These are phyloP conservation scores for Leptopilina myrica DNA, from an alignment of 2,888 invertebrate species.

Conservation along the genomic window DNA sequence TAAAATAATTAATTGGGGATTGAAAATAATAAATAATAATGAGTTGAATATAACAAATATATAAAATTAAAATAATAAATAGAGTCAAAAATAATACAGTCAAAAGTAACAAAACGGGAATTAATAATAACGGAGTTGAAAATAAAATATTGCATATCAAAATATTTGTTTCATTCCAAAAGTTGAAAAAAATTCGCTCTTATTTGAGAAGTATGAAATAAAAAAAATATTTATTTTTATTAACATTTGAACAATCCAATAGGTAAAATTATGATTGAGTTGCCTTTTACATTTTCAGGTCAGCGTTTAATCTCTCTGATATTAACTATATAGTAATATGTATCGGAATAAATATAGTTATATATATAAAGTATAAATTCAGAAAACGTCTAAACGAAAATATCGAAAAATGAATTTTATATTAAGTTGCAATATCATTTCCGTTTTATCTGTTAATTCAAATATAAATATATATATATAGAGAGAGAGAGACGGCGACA, in stretches of 20 bases:
- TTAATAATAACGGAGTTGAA: not conserved
- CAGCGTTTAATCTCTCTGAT: conserved; percentile 13
- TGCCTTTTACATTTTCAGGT: conserved; percentile 2
- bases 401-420: conserved; percentile 32
- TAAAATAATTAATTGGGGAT: too few species aligned
- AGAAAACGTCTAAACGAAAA: conserved; percentile 34
- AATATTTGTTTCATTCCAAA: not conserved
- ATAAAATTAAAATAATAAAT: too few species aligned
- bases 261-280: too few species aligned
- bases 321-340: not conserved
- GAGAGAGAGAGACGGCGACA: not conserved
- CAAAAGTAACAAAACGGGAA: too few species aligned
- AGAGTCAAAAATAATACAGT: too few species aligned
- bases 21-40: too few species aligned
- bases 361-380: not conserved
- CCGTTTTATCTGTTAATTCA: conserved; percentile 29
- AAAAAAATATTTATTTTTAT: not conserved
- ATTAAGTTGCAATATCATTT: conserved; percentile 25
- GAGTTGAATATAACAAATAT: too few species aligned
- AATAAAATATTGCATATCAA: too few species aligned
- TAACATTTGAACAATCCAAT: not conserved
- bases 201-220: not conserved
- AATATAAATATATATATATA: not conserved
- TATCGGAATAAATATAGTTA: not conserved
- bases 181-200: too few species aligned